phyloP scores from a whole-genome alignment of 2,797 vertebrate genomes.

The Coracias cyanogaster region DNA sequence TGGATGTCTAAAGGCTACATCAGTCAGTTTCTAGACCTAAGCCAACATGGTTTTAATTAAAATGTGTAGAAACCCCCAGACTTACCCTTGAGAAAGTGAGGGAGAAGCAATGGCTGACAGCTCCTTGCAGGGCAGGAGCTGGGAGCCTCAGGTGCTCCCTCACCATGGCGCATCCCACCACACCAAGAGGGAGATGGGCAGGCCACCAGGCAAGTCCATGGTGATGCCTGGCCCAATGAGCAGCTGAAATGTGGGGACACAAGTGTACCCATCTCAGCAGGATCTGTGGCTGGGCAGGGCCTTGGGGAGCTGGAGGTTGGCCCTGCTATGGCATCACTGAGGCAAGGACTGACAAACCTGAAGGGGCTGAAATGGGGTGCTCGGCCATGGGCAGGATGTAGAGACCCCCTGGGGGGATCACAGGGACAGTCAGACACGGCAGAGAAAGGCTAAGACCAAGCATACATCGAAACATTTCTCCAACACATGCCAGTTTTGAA shows the following conservation, averaged over 20 bases:
- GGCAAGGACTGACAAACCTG: background rate
- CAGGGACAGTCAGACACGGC: background rate
- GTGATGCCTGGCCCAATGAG: background rate
- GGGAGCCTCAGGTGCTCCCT: background rate
- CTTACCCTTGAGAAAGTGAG: background rate
- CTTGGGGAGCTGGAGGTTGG: rapidly evolving
- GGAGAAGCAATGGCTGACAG: background rate
- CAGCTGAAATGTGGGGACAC: rapidly evolving
- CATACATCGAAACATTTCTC: background rate
- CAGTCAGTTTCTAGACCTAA: background rate
- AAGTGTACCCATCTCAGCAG: background rate
- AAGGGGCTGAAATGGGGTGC: background rate
- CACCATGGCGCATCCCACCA: rapidly evolving
- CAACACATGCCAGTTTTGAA: background rate
- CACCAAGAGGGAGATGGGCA: background rate
- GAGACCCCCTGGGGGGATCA: rapidly evolving
- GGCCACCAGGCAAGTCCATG: rapidly evolving
- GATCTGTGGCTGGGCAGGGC: no score
- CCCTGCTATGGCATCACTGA: rapidly evolving
- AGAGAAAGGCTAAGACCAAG: background rate
- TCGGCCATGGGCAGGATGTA: no score
- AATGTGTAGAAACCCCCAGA: background rate
- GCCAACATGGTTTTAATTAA: background rate
- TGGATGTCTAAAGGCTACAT: background rate
- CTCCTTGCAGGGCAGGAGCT: background rate